These are phyloP conservation scores for Semaprochilodus insignis DNA, from an alignment of 2,797 vertebrate species.

Conservation along the genomic window DNA sequence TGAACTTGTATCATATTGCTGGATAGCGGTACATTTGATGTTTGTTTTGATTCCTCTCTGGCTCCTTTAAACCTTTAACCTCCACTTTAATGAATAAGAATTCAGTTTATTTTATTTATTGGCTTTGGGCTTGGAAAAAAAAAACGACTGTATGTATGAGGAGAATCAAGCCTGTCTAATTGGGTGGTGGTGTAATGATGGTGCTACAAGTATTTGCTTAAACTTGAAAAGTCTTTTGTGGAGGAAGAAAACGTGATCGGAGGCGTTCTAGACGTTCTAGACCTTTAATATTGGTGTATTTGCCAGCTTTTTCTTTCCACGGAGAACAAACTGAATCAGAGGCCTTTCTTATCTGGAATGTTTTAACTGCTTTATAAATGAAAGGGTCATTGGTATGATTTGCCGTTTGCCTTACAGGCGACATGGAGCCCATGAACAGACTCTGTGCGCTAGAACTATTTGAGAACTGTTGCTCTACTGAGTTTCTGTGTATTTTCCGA, in stretches of 20 bases:
- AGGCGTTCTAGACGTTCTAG: constrained; percentile 20
- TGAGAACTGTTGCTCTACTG: constrained; percentile 15
- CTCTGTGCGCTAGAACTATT: neutral
- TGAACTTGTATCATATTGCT: constrained; percentile 45
- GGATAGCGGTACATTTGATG: constrained; percentile 52
- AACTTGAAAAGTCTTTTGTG: constrained; percentile 51
- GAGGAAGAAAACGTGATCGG: constrained; percentile 3
- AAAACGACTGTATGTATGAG: constrained; percentile 12
- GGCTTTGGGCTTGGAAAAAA: constrained; percentile 17
- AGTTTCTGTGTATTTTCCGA: constrained; percentile 3
- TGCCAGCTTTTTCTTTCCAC: constrained; percentile 1
- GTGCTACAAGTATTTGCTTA: constrained; percentile 52
- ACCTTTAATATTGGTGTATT: neutral
- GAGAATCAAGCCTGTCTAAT: constrained; percentile 30
- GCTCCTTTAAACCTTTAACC: constrained; percentile 12
- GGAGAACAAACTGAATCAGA: neutral
- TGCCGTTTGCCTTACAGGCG: neutral
- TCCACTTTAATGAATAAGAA: constrained; percentile 1
- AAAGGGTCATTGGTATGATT: neutral
- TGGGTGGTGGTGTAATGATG: constrained; percentile 39
- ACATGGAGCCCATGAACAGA: neutral
- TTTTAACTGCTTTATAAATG: neutral
- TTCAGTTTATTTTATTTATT: constrained; percentile 56
- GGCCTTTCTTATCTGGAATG: neutral
- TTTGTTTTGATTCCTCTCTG: constrained; percentile 38